Conservation (phyloP, 2,113 vertebrate species). For the Cathartes aura region DNA sequence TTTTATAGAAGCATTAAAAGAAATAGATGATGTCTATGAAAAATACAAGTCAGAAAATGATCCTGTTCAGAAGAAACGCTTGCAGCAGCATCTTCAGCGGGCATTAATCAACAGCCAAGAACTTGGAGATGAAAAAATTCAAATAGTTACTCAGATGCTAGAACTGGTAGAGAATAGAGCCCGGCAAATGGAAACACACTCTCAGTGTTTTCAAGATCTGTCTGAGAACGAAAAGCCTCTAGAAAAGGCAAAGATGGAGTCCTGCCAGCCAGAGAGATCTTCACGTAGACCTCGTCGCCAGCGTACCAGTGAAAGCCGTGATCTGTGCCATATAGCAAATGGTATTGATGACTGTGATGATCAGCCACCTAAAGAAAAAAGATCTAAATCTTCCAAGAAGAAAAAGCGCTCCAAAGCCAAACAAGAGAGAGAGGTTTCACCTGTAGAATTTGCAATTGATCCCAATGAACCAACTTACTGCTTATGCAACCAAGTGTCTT, state of each 20-base stretch:
- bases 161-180: constrained; percentile 96
- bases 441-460: constrained; percentile 91
- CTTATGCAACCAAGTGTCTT: constrained; percentile 94
- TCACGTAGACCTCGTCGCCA: constrained; percentile 90
- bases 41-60: constrained; percentile 93
- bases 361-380: constrained; percentile 91
- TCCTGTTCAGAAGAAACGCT: constrained; percentile 87
- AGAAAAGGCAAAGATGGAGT: constrained; percentile 79
- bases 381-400: constrained; percentile 93
- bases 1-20: constrained; percentile 91
- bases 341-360: constrained; percentile 90
- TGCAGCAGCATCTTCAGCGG: constrained; percentile 93
- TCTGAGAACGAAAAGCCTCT: constrained; percentile 80
- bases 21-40: constrained; percentile 96
- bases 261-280: constrained; percentile 83
- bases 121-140: constrained; percentile 97
- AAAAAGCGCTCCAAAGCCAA: constrained; percentile 92
- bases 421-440: constrained; percentile 91
- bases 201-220: constrained; percentile 89
- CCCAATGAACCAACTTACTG: constrained; percentile 97
- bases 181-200: constrained; percentile 93
- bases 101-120: constrained; percentile 95
- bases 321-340: constrained; percentile 90
- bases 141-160: constrained; percentile 95
- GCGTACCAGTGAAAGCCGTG: constrained; percentile 93